Evolutionary conservation across 2,797 vertebrate genomes (phyloP).

Genomic region (Spinibarbus caldwelli): DNA sequence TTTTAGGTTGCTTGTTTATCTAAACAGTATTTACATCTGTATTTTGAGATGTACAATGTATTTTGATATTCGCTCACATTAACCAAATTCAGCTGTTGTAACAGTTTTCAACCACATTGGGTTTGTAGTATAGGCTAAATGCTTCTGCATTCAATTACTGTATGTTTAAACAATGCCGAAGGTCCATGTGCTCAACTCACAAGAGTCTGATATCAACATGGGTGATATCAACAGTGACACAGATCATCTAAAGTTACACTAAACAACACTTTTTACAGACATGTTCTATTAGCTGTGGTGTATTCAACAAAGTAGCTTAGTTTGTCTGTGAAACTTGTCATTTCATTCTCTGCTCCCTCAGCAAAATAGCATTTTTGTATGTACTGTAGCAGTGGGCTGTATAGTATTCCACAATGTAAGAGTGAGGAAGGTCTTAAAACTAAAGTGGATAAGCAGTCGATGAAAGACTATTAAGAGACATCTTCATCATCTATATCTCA

Average conservation of each 20-base stretch:
- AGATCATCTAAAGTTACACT: not conserved
- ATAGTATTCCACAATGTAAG: not conserved
- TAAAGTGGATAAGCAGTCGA: not conserved
- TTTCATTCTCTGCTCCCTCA: not conserved
- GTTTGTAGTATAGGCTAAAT: too few species aligned
- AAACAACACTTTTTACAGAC: not conserved
- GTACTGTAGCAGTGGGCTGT: not conserved
- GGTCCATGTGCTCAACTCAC: not conserved
- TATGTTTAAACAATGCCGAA: not conserved
- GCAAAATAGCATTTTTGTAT: not conserved
- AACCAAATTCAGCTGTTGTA: not conserved
- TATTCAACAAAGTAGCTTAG: not conserved
- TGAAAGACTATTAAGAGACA: not conserved
- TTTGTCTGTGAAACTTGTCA: not conserved
- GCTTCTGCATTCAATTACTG: not conserved
- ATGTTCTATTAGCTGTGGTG: not conserved
- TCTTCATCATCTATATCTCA: not conserved
- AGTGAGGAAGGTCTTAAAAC: not conserved
- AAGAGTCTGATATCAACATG: not conserved
- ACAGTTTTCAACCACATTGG: too few species aligned
- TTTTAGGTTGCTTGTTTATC: not conserved
- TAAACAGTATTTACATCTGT: too few species aligned
- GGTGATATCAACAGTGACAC: not conserved
- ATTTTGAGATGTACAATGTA: too few species aligned
- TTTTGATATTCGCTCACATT: not conserved